Percentiles rank a stretch among this genome's conserved stretches.
These are phyloP conservation scores for Myzus persicae DNA, from an alignment of 1,140 invertebrate genomes.

Conservation along the genomic window DNA sequence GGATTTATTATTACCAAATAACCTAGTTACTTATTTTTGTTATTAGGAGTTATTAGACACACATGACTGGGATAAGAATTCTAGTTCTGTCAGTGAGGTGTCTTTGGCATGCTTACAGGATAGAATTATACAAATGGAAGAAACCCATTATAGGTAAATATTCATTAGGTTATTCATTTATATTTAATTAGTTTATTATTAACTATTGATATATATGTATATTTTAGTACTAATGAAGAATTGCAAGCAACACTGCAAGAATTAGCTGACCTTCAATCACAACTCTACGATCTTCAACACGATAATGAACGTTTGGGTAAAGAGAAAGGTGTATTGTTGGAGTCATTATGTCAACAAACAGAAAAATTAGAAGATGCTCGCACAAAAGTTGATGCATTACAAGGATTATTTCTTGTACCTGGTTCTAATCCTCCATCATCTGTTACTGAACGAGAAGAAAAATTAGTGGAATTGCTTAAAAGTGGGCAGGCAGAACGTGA, in stretches of 20 bases:
- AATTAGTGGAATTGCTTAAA: constrained; percentile 86
- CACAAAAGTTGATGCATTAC: constrained; percentile 76
- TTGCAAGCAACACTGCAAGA: constrained; percentile 93
- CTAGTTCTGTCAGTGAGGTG: constrained; percentile 84
- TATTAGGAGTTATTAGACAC: constrained; percentile 69
- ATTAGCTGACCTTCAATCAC: constrained; percentile 85
- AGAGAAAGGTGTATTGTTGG: constrained; percentile 87
- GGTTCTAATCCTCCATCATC: constrained; percentile 65
- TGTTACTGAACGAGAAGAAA: constrained; percentile 78
- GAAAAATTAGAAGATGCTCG: constrained; percentile 87
- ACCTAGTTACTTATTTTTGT: constrained; percentile 62
- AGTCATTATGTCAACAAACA: constrained; percentile 90
- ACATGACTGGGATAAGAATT: constrained; percentile 89
- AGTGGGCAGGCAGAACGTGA: constrained; percentile 83
- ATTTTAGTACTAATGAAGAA: constrained; percentile 87
- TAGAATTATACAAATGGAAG: constrained; percentile 89
- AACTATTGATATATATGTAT: constrained; percentile 63
- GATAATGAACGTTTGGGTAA: constrained; percentile 87
- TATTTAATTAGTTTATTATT: neutral
- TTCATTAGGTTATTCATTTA: neutral
- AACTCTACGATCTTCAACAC: constrained; percentile 83
- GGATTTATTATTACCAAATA: neutral
- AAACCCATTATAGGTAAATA: constrained; percentile 78
- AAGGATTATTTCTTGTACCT: constrained; percentile 73
- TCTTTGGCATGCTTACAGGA: constrained; percentile 93